These are phyloP conservation scores for Limonius californicus DNA, from an alignment of 1,140 invertebrate genomes.

Conservation along the genomic window DNA sequence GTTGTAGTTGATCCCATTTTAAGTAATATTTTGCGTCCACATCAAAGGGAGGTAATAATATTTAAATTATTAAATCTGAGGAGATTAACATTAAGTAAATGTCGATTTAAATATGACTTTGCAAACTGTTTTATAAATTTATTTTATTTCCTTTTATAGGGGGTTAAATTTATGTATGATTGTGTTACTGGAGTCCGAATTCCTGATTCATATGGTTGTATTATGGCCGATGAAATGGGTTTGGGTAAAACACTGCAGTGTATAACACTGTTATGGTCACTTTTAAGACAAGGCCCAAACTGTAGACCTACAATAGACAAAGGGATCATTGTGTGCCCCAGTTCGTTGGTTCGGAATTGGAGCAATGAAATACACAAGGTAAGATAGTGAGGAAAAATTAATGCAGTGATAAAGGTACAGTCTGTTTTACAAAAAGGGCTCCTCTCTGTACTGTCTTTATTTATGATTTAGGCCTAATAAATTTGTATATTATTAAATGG, in stretches of 20 bases:
- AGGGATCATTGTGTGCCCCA: constrained; percentile 93
- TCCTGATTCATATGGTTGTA: constrained; percentile 85
- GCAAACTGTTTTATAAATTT: too few relatives aligned
- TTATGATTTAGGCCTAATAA: too few relatives aligned
- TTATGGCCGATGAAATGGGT: constrained; percentile 99
- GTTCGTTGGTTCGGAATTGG: constrained; percentile 99
- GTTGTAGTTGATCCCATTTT: constrained; percentile 94
- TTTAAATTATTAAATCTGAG: constrained; percentile 27
- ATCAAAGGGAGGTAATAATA: constrained; percentile 92
- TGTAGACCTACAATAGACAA: constrained; percentile 86
- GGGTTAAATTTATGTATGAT: constrained; percentile 99
- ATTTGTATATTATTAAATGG: too few relatives aligned
- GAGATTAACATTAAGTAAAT: constrained; percentile 9
- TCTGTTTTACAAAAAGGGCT: too few relatives aligned
- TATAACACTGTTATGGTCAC: constrained; percentile 94
- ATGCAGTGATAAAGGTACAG: not conserved
- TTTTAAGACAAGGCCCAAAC: constrained; percentile 81
- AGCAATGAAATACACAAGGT: constrained; percentile 93
- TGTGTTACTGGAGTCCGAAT: constrained; percentile 94
- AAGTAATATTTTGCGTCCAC: constrained; percentile 87
- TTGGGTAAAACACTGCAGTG: constrained; percentile 97
- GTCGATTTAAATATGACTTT: not conserved
- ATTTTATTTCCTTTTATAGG: constrained; percentile 50
- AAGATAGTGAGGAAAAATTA: too few relatives aligned
- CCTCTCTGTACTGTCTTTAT: too few relatives aligned